These are phyloP conservation scores for Cloeon dipterum DNA, from an alignment of 2,888 invertebrate genomes.

Conservation along the genomic window DNA sequence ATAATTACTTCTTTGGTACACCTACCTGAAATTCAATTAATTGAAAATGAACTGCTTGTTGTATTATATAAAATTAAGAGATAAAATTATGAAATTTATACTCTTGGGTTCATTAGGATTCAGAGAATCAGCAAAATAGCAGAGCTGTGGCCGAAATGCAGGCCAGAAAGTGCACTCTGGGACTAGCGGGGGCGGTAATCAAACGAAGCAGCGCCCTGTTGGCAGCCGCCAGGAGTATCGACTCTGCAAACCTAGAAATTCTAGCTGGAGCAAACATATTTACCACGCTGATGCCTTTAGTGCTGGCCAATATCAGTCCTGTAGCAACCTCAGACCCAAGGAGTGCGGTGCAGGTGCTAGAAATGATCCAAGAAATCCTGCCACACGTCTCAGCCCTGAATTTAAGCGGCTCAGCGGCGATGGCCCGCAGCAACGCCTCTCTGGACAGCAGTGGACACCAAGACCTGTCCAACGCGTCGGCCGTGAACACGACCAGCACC, in stretches of 20 bases:
- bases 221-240: constrained; percentile 35
- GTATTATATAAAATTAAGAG: background rate
- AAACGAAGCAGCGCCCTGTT: constrained; percentile 55
- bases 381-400: constrained; percentile 77
- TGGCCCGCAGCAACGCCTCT: constrained; percentile 1
- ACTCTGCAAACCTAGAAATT: constrained; percentile 18
- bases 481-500: constrained; percentile 22
- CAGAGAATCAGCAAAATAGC: constrained; percentile 29
- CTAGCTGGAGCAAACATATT: constrained; percentile 35
- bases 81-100: background rate
- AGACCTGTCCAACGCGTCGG: constrained; percentile 5
- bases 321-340: constrained; percentile 60
- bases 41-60: background rate
- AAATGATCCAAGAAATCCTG: constrained; percentile 64
- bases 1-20: no score
- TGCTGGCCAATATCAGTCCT: constrained; percentile 66
- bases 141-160: constrained; percentile 33
- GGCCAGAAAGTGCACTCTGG: constrained; percentile 42
- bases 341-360: constrained; percentile 68
- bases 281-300: constrained; percentile 58
- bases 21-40: no score
- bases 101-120: constrained; percentile 19
- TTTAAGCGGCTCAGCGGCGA: constrained; percentile 8
- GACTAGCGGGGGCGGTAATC: constrained; percentile 54
- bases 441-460: constrained; percentile 9